These are phyloP conservation scores for Drosophila teissieri DNA, from an alignment of 1,140 invertebrate species.

Conservation along the genomic window DNA sequence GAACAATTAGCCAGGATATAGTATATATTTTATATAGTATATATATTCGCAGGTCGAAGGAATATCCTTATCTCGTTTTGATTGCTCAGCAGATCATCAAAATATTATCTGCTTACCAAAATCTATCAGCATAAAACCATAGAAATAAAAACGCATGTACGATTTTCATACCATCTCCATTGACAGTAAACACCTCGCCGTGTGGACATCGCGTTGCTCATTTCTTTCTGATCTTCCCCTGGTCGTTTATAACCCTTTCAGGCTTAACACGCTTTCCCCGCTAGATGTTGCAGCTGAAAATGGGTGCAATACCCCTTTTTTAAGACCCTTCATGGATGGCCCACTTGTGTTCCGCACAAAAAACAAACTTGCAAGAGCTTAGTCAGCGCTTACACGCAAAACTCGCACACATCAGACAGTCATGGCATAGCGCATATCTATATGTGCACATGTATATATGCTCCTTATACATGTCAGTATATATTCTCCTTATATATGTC, in stretches of 20 bases:
- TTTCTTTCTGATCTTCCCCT: slow-evolving; percentile 2
- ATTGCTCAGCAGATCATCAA: not conserved
- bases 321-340: not conserved
- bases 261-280: slow-evolving; percentile 19
- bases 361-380: slow-evolving; percentile 36
- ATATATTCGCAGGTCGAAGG: no score
- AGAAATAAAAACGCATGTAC: not conserved
- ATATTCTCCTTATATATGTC: slow-evolving; percentile 1
- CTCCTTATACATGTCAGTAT: slow-evolving; percentile 2
- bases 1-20: not conserved
- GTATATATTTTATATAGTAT: no score
- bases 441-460: slow-evolving; percentile 9
- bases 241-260: slow-evolving; percentile 26
- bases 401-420: slow-evolving; percentile 31
- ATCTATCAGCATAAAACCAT: not conserved
- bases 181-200: not conserved
- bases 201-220: slow-evolving; percentile 1
- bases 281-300: slow-evolving; percentile 13
- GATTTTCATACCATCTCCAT: not conserved
- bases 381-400: slow-evolving; percentile 57
- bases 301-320: not conserved
- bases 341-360: slow-evolving; percentile 10
- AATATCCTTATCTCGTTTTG: not conserved
- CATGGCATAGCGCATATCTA: slow-evolving; percentile 7
- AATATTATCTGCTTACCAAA: not conserved